Base-by-base conservation (phyloP, 2,888 invertebrate genomes). In the Drosophila helvetica region DNA sequence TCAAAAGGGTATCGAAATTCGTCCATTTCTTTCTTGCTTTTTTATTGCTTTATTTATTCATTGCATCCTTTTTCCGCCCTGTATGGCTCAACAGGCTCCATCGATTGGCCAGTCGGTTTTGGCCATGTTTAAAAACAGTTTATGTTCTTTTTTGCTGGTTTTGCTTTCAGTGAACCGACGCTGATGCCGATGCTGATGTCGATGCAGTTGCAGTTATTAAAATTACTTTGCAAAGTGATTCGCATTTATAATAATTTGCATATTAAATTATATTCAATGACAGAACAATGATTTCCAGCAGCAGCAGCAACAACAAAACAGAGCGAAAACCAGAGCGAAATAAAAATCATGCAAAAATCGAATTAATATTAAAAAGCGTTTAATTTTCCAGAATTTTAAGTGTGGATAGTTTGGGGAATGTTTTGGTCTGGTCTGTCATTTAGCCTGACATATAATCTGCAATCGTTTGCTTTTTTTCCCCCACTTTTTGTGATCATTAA, bases 281-380 rank as follows among this genome's bases (percentile, higher is more conserved):
- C 69, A 74, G 77, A 46, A 74, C 74, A 82, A 86, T 88, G 85
- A 80, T 83, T 88, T 83, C 58, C 57, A 57, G 9, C 55, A 43
- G 52, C 38, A 45, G 54, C 43, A 18, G 53, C 70, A 33, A 22
- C 27, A 43, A 33, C 27, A 27, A 70, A 72, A 63, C 71, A 66
- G 53, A 80, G 78, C 84, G 78, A 74, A 80, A 87, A 73, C 79
- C 79, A 74, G 69, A 72, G 71, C 68, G 62, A 76, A 55, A 70
- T 61, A 66, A 70, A 83, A 78, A 80, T 68, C 52, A 78, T 69
- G 51, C 69, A 77, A 80, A 86, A 80, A 82, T 78, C 72, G 78
- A 83, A 85, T 88, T 80, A 86, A 83, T 84, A 83, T 84, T 84
- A 80, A 85, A 85, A 86, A 84, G 77, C 82, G 86, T 84, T 84